Evolutionary conservation across 1,140 invertebrate species (phyloP), one percentile per base, ranked within the genome.

Genomic region (Magallana angulata): DNA sequence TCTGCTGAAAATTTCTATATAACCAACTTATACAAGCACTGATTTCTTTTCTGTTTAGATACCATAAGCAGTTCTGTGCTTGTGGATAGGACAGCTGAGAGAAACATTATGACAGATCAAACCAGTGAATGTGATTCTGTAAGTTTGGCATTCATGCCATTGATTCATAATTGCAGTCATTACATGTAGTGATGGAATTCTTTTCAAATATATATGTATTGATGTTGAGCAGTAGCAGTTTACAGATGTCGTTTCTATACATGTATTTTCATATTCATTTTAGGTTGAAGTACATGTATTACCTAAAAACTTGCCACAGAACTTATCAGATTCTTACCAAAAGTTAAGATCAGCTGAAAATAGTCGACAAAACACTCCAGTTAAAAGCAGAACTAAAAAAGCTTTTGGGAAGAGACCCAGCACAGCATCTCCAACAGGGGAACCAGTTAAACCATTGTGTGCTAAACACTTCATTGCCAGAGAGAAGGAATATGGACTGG

Each of bases 381-480:
- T 9, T 16, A 84, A 84, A 14, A 60, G 1, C 56, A 48, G 60
- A 36, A 30, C 30, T 24, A 84, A 84, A 16, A 84, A 60, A 84
- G 82, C 58, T 62, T 84, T 84, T 62, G 82, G 82, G 9, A 59
- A 84, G 82, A 11, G 59, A 84, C 82, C 82, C 18, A 18, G n/a
- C 9, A 36, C 16, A 7, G 24, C 8, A 14, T 16, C 56, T 58
- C 56, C 56, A 12, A 16, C n/a, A 12, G 82, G 82, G 58, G 82
- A 84, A 60, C 57, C 57, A 16, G 57, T 62, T 12, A 90, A 89
- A 89, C 91, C 90, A 18, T 62, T 82, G 48, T 93, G 90, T 36
- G 82, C 85, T 76, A 93, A 93, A 90, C 93, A 94, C 82, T 93
- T 92, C 81, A 84, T 57, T 57, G 91, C 90, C 64, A 91, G 92